These are phyloP conservation scores for Lithophane ornitopus DNA, from an alignment of 2,888 invertebrate genomes.

Conservation along the genomic window DNA sequence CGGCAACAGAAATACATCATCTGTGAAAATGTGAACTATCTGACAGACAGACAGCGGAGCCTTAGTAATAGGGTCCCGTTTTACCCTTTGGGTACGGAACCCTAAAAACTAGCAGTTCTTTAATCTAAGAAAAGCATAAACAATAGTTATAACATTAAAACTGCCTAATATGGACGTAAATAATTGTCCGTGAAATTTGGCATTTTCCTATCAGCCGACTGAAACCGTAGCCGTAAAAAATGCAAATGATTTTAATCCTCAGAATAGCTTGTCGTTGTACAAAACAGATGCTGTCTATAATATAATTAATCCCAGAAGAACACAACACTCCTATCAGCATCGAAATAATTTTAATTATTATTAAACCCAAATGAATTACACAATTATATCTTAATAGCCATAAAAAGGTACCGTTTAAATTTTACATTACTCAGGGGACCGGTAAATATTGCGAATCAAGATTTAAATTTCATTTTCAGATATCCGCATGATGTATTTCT, in stretches of 20 bases:
- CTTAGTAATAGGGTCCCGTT: no score
- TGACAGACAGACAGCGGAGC: no score
- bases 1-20: no score
- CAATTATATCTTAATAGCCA: constrained; percentile 65
- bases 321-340: constrained; percentile 30
- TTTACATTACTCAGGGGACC: constrained; percentile 66
- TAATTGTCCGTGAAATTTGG: background rate
- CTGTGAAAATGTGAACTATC: no score
- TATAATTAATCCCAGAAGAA: constrained; percentile 45
- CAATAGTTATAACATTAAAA: background rate
- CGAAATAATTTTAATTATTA: constrained; percentile 58
- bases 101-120: background rate
- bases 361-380: constrained; percentile 58
- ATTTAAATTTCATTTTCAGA: constrained; percentile 72
- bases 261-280: background rate
- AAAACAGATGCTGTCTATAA: background rate
- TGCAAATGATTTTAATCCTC: background rate
- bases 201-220: background rate
- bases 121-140: background rate
- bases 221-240: background rate
- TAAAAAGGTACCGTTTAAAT: constrained; percentile 66
- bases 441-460: constrained; percentile 71
- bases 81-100: no score
- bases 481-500: constrained; percentile 65
- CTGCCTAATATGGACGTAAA: background rate